Base-by-base conservation (phyloP, 2,888 invertebrate genomes). In the Rhingia rostrata region DNA sequence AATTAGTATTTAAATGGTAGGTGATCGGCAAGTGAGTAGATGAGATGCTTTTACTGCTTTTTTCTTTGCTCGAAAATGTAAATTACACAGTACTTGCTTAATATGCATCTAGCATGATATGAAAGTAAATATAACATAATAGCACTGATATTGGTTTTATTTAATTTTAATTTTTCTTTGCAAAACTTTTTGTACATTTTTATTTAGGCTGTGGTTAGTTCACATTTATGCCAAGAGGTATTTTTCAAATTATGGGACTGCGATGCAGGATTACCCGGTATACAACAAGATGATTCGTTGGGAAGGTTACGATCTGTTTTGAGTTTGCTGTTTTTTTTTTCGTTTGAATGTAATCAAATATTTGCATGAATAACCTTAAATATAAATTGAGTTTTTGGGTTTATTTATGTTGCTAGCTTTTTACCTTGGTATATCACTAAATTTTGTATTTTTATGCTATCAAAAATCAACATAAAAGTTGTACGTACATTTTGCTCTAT, bases 191-290 rank as follows among this genome's bases (percentile, higher is more conserved):
- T 67, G 88, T 88, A 61, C 74, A 64, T 64, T 77, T 73, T 85
- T 78, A 53, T 86, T 88, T 92, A 96, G 96, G 95, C 95, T 90
- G 93, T 94, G 93, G 94, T 96, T 93, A 94, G 93, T 92, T 95
- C 95, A 90, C 93, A 93, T 91, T 93, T 94, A 93, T 94, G 94
- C 90, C 96, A 96, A 93, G 93, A 93, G 93, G 92, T 96, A 92
- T 93, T 93, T 92, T 93, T 95, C 92, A 94, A 95, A 92, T 92
- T 96, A 90, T 96, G 95, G 96, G 96, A 96, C 93, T 96, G 94
- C 94, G 96, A 96, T 93, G 94, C 95, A 88, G 95, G 94, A 89
- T 94, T 96, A 93, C 93, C 94, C 86, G 95, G 96, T 91, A 94
- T 94, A 89, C 94, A 94, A 92, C 94, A 94, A 92, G 96, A 96